These are phyloP conservation scores for Caranx melampygus DNA, from an alignment of 2,113 vertebrate genomes.

Conservation along the genomic window DNA sequence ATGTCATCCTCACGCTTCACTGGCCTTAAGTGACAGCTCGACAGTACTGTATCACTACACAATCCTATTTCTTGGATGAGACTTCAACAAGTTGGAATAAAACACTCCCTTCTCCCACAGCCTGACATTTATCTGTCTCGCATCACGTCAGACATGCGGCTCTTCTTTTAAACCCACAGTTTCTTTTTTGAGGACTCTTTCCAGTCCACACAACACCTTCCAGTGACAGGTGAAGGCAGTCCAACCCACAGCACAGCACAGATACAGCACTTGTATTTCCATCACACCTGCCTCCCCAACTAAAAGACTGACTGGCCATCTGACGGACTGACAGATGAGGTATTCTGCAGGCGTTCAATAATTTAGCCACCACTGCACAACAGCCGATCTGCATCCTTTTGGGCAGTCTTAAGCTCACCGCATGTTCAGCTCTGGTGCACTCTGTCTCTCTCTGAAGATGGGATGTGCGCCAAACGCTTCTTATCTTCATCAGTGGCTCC, in stretches of 20 bases:
- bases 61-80: conserved; percentile 23
- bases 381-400: conserved; percentile 44
- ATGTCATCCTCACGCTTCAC: not conserved
- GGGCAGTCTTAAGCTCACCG: conserved; percentile 40
- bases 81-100: conserved; percentile 35
- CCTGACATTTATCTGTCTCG: conserved; percentile 58
- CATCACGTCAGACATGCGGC: conserved; percentile 34
- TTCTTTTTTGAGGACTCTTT: conserved; percentile 54
- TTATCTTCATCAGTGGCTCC: conserved; percentile 74
- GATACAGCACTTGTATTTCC: conserved; percentile 57
- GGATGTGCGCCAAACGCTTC: conserved; percentile 60
- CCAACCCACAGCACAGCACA: conserved; percentile 24
- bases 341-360: conserved; percentile 76
- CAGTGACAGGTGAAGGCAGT: conserved; percentile 63
- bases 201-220: conserved; percentile 41
- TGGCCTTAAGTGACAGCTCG: conserved; percentile 12
- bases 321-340: conserved; percentile 65
- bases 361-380: conserved; percentile 72
- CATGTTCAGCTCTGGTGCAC: conserved; percentile 43
- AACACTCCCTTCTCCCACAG: conserved; percentile 32
- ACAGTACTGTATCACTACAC: not conserved
- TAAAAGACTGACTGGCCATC: conserved; percentile 52
- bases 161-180: conserved; percentile 46
- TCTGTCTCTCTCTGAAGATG: conserved; percentile 46
- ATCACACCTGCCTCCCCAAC: conserved; percentile 42